Evolutionary conservation across 2,797 vertebrate genomes (phyloP).

Genomic region (Hyperoplus immaculatus): DNA sequence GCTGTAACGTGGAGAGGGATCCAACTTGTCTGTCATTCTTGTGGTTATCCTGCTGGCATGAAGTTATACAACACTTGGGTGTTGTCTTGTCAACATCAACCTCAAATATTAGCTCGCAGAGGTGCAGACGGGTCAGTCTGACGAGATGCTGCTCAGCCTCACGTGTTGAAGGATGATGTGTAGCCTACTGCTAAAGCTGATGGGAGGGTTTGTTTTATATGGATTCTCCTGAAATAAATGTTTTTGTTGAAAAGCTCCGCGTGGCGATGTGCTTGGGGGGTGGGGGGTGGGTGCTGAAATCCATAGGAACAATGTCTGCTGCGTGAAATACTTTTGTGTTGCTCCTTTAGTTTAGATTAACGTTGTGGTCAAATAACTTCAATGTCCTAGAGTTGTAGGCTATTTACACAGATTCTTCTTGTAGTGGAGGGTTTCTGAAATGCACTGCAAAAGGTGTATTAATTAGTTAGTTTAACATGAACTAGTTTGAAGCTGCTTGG

Average conservation of each 20-base stretch:
- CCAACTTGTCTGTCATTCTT: slow-evolving; percentile 44
- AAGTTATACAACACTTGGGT: slow-evolving; percentile 85
- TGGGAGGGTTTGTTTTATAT: not conserved
- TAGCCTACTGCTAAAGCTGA: slow-evolving; percentile 5
- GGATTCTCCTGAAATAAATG: not conserved
- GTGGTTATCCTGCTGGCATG: slow-evolving; percentile 67
- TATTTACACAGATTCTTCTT: not conserved
- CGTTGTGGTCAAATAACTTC: not conserved
- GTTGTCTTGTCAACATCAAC: slow-evolving; percentile 84
- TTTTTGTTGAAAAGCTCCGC: not conserved
- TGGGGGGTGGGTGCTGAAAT: too few relatives aligned
- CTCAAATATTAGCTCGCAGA: slow-evolving; percentile 79
- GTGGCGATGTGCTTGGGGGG: not conserved
- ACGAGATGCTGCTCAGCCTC: slow-evolving; percentile 52
- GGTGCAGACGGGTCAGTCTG: slow-evolving; percentile 54
- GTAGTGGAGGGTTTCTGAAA: not conserved
- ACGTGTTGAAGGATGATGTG: not conserved
- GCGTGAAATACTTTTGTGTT: not conserved
- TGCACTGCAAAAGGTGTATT: not conserved
- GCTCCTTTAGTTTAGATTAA: not conserved
- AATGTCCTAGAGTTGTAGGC: not conserved
- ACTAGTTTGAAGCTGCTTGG: not conserved
- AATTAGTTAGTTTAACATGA: not conserved
- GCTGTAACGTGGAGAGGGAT: slow-evolving; percentile 38
- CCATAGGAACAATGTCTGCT: too few relatives aligned